Conservation (phyloP, 2,113 vertebrate species). For the Leucoraja erinaceus region DNA sequence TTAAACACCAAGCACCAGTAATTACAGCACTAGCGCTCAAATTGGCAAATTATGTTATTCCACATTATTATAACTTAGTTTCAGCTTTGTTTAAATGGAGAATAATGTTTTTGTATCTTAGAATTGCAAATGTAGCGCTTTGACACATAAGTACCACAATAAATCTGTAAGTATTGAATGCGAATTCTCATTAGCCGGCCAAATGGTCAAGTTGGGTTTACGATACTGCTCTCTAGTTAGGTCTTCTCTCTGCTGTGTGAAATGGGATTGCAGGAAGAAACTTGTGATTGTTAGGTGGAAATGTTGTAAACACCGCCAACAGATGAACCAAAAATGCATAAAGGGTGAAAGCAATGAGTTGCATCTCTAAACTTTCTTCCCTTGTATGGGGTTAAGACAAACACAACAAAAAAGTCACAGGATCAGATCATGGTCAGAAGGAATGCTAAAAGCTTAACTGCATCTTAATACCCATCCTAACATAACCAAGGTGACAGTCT, state of each 20-base stretch:
- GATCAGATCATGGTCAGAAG: neutral
- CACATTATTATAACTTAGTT: neutral
- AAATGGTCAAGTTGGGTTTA: neutral
- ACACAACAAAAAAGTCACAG: neutral
- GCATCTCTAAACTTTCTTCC: neutral
- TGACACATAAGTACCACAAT: no score
- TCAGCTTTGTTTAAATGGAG: neutral
- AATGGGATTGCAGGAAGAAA: neutral
- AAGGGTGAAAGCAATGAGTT: no score
- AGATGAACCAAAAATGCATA: no score
- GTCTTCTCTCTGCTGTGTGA: neutral
- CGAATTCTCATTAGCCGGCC: neutral
- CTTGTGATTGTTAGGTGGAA: no score
- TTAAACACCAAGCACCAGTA: no score
- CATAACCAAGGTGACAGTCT: no score
- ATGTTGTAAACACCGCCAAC: no score
- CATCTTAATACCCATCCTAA: neutral
- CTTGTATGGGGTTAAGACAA: neutral
- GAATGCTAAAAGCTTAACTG: neutral
- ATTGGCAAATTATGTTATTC: neutral
- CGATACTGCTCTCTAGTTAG: neutral
- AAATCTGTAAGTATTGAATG: neutral
- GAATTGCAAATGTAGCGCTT: neutral
- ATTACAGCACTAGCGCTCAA: neutral
- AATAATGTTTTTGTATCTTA: neutral